Base-by-base conservation (phyloP, 2,888 invertebrate genomes). In the Archips xylosteana region DNA sequence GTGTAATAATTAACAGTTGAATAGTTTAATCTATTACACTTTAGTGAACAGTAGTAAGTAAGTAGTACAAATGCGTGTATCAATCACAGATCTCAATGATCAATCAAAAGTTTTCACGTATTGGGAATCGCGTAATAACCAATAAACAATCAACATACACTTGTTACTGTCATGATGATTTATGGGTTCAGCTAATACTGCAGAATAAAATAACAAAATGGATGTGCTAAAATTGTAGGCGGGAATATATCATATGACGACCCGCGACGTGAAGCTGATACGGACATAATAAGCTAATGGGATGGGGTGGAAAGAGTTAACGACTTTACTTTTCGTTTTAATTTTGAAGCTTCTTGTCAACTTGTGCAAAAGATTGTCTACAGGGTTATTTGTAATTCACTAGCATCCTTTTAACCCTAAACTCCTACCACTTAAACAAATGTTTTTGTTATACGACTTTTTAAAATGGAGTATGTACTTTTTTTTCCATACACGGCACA, bases 101-200 rank as follows among this genome's bases (percentile, higher is more conserved):
- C 54, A 54, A 57, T 32, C 32, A 57, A 23, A 57, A 57, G 32
- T 57, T 57, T 57, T 32, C 54, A 57, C 57, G 57, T 23, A 57
- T 57, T 32, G 57, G 32, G 10, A 10, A 57, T 57, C 32, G 32
- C n/a, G 1, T n/a, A 32, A 12, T 54, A 54, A 54, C 54, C 54
- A n/a, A 23, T 12, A 12, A 32, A 57, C 57, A 57, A 32, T 57
- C 57, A 57, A 57, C 32, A 57, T 13, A 57, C 32, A 39, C 13
- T 34, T 60, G 36, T 34, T 34, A 36, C 36, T 60, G 32, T 57
- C 32, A 57, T 57, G 2, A 57, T 57, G 57, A 57, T 57, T 32
- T 57, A 57, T 57, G 32, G 57, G 12, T 57, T 23, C 54, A 9
- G 15, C 54, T 13, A 23, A 54, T 23, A 54, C 23, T 23, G 54